Evolutionary conservation across 2,888 invertebrate species (phyloP).

Genomic region (Eurois occulta): DNA sequence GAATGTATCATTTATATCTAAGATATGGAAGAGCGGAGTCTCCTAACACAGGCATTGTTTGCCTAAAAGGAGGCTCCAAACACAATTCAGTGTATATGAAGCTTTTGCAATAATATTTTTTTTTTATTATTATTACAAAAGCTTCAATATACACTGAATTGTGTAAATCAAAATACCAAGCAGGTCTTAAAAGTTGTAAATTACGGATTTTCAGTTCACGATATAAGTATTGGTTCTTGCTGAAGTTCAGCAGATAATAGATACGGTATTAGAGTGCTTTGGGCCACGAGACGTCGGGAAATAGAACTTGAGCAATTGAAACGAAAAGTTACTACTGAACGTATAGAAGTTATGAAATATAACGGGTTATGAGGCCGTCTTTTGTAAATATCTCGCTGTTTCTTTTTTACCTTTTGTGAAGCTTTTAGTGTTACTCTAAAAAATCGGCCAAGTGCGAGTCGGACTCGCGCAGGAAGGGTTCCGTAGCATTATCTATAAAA

Average conservation of each 20-base stretch:
- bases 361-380: not conserved
- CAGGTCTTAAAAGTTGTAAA: conserved; percentile 29
- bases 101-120: no score
- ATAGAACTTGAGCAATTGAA: conserved; percentile 35
- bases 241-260: conserved; percentile 25
- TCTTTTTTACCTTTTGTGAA: not conserved
- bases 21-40: no score
- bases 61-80: no score
- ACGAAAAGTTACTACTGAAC: conserved; percentile 2
- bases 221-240: not conserved
- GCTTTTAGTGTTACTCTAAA: not conserved
- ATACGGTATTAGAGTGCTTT: conserved; percentile 30
- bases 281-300: conserved; percentile 31
- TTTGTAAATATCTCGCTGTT: not conserved
- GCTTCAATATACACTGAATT: no score
- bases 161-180: not conserved
- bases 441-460: no score
- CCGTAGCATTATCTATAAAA: no score
- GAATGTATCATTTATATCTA: no score
- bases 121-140: no score
- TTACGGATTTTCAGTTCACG: conserved; percentile 18
- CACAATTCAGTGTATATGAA: no score
- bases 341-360: conserved; percentile 6
- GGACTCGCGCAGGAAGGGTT: no score
- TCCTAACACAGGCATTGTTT: no score